Evolutionary conservation across 1,140 invertebrate species (phyloP).

Genomic region (Pemphigus obesinymphae): DNA sequence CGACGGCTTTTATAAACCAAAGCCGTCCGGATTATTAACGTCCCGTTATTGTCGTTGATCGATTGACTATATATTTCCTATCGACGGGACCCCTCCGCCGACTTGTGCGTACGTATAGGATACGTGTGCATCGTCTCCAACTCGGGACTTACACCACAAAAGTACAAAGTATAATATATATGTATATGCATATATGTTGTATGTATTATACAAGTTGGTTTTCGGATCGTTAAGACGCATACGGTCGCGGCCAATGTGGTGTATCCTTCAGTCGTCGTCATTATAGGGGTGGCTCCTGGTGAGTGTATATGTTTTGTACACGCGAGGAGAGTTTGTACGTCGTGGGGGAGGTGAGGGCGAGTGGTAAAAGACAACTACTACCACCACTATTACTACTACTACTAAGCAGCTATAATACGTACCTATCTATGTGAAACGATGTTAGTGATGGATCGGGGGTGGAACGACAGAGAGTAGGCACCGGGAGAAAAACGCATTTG

Average conservation of each 20-base stretch:
- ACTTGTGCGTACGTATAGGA: no score
- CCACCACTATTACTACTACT: neutral
- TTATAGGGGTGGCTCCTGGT: neutral
- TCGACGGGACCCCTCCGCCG: neutral
- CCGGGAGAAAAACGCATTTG: constrained; percentile 21
- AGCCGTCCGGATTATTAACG: constrained; percentile 36
- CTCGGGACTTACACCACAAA: neutral
- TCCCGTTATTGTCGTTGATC: constrained; percentile 31
- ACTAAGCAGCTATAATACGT: neutral
- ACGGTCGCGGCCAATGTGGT: neutral
- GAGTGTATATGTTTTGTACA: neutral
- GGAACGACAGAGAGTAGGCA: neutral
- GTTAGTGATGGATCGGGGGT: neutral
- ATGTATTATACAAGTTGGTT: neutral
- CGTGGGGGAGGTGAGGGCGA: neutral
- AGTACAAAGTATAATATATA: neutral
- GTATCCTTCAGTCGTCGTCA: neutral
- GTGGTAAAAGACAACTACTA: constrained; percentile 8
- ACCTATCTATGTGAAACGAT: neutral
- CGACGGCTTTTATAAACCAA: neutral
- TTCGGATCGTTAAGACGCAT: neutral
- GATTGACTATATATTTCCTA: constrained; percentile 7
- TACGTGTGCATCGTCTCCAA: neutral
- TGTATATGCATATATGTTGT: neutral
- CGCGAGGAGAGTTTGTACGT: neutral